phyloP scores from a whole-genome alignment of 2,797 vertebrate genomes.

The Hippoglossus hippoglossus region DNA sequence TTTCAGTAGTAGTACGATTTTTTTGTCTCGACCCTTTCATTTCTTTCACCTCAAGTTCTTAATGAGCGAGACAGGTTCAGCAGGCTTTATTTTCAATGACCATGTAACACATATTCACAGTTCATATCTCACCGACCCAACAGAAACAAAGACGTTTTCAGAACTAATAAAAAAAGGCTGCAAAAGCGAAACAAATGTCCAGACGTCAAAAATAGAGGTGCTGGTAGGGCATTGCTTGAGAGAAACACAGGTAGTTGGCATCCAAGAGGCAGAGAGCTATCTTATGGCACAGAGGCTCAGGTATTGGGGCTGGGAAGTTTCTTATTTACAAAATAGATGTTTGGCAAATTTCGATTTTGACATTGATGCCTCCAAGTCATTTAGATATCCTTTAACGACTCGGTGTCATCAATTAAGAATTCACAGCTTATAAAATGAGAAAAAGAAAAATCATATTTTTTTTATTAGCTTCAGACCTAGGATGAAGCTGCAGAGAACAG shows the following conservation, averaged over 20 bases:
- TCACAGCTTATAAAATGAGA: slow-evolving; percentile 77
- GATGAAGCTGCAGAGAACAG: slow-evolving; percentile 58
- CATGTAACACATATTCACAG: slow-evolving; percentile 79
- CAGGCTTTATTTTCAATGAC: slow-evolving; percentile 59
- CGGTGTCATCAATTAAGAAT: slow-evolving; percentile 53
- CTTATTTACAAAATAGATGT: slow-evolving; percentile 84
- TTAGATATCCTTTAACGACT: slow-evolving; percentile 48
- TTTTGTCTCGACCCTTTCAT: slow-evolving; percentile 5
- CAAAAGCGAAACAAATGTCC: slow-evolving; percentile 70
- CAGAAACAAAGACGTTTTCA: slow-evolving; percentile 53
- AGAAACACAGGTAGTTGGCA: slow-evolving; percentile 75
- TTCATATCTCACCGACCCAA: slow-evolving; percentile 69
- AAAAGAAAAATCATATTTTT: slow-evolving; percentile 43
- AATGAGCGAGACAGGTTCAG: slow-evolving; percentile 43
- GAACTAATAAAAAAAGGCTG: slow-evolving; percentile 42
- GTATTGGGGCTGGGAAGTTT: slow-evolving; percentile 63
- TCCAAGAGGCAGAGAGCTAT: slow-evolving; percentile 74
- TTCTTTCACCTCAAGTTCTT: slow-evolving; percentile 36
- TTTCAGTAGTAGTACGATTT: slow-evolving; percentile 13
- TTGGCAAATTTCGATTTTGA: slow-evolving; percentile 75
- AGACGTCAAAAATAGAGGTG: slow-evolving; percentile 69
- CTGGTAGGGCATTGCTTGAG: slow-evolving; percentile 75
- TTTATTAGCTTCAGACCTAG: slow-evolving; percentile 39
- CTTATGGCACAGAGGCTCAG: slow-evolving; percentile 78
- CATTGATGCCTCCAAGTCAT: slow-evolving; percentile 63